Evolutionary conservation across 1,140 invertebrate species (phyloP).

Genomic region (Drosophila tani): DNA sequence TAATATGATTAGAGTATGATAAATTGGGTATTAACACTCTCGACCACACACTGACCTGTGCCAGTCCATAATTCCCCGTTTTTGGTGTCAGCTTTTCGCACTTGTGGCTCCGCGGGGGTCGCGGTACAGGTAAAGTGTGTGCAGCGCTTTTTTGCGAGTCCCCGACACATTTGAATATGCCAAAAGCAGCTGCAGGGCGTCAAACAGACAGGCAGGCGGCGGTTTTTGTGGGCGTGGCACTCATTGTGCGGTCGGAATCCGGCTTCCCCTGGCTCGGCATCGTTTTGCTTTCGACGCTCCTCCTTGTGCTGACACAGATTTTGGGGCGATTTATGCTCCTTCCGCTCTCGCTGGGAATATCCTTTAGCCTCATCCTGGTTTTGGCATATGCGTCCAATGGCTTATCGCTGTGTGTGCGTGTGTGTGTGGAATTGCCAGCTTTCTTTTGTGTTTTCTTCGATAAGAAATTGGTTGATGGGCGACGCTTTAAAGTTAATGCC

Average conservation of each 20-base stretch:
- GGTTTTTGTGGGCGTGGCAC: conserved; percentile 39
- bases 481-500: conserved; percentile 46
- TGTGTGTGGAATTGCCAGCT: conserved; percentile 22
- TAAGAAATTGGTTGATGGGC: conserved; percentile 42
- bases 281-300: conserved; percentile 50
- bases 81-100: conserved; percentile 36
- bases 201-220: conserved; percentile 13
- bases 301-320: conserved; percentile 58
- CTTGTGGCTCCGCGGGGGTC: conserved; percentile 43
- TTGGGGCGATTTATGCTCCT: conserved; percentile 53
- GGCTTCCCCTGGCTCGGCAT: conserved; percentile 39
- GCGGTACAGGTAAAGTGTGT: conserved; percentile 16
- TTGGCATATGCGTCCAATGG: conserved; percentile 45
- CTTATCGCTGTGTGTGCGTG: background rate
- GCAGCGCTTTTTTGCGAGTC: conserved; percentile 30
- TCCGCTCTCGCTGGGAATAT: conserved; percentile 6
- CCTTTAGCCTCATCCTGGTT: conserved; percentile 28
- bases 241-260: conserved; percentile 39
- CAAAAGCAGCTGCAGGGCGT: conserved; percentile 57
- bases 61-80: conserved; percentile 20
- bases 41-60: background rate
- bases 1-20: too few species aligned
- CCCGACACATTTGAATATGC: conserved; percentile 65
- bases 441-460: conserved; percentile 27
- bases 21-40: background rate